These are phyloP conservation scores for Fopius arisanus DNA, from an alignment of 1,140 invertebrate species.

Conservation along the genomic window DNA sequence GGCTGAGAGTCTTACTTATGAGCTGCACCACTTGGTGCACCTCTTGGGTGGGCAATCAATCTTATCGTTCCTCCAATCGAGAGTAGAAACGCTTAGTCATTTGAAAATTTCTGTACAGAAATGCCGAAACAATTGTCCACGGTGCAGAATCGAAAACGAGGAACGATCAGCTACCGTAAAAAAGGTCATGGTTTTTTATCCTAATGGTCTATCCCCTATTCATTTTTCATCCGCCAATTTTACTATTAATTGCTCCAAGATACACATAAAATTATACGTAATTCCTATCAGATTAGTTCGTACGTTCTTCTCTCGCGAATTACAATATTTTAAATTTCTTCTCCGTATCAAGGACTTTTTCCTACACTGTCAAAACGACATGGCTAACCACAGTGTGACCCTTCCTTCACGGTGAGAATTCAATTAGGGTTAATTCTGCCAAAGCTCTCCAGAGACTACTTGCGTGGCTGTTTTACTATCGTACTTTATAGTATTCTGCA, in stretches of 20 bases:
- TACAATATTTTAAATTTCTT: neutral
- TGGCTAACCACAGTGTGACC: neutral
- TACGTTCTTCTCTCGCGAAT: no score
- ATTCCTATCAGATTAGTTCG: neutral
- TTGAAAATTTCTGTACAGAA: neutral
- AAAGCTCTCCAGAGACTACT: neutral
- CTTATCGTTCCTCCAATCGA: neutral
- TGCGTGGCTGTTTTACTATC: neutral
- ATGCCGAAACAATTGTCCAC: slow-evolving; percentile 13
- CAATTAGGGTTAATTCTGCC: slow-evolving; percentile 7
- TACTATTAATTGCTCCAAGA: neutral
- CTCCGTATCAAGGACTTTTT: neutral
- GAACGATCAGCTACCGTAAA: neutral
- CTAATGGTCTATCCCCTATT: no score
- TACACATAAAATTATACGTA: neutral
- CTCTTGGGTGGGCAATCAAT: slow-evolving; percentile 14
- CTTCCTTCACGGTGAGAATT: neutral
- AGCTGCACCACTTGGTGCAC: neutral
- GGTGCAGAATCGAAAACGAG: neutral
- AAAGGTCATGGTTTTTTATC: neutral
- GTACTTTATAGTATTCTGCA: slow-evolving; percentile 4
- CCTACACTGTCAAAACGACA: neutral
- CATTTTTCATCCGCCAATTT: no score
- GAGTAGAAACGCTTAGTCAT: slow-evolving; percentile 8
- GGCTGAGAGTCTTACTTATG: neutral